Base-by-base conservation (phyloP, 2,113 vertebrate species). In the Paedocypris sp. region DNA sequence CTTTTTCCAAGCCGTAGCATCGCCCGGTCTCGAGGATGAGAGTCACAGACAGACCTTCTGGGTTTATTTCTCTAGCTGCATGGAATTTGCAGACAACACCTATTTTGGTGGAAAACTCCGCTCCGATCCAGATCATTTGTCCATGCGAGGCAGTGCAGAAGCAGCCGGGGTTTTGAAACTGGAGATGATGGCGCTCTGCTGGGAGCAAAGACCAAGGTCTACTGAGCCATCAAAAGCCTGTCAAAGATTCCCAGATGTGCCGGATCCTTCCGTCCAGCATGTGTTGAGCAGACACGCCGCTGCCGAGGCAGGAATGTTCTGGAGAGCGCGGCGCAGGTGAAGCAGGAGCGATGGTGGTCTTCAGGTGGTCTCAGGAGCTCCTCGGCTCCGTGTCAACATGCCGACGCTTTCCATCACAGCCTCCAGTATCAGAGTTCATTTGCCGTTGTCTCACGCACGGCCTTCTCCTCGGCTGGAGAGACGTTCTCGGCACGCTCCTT, bases 61-160 rank as follows among this genome's bases (percentile, higher is more conserved):
- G 72, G 68, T 80, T 81, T 77, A 77, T 82, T 82, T 80, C 80
- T 71, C 75, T 78, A 80, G 81, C 75, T 79, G 73, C 58, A 54
- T 73, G 70, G 79, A 81, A 82, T 82, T 80, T 77, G 70, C 73
- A 75, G 79, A 80, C 80, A 83, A 86, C 82, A 82, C 82, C 77
- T 83, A 82, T 79, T 82, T 80, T 59, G 77, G 77, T 79, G 80
- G 78, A 81, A 82, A 79, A 73, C 74, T 71, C 75, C 73, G 74
- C 75, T 64, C 57, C 78, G 68, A 73, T 77, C 73, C 79, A 71
- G 77, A 78, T 75, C 15, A 73, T 77, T 71, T 73, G 76, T 81
- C 77, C 74, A 67, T 31, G 75, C 71, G 79, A 78, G 75, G 75
- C 75, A 74, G 69, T 63, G 67, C 6, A 72, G 77, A 77, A 73